A percentile compares a stretch with the other conserved stretches of the same genome.
These are phyloP conservation scores for Pemphredon lugubris DNA, from an alignment of 2,888 invertebrate species.

Conservation along the genomic window DNA sequence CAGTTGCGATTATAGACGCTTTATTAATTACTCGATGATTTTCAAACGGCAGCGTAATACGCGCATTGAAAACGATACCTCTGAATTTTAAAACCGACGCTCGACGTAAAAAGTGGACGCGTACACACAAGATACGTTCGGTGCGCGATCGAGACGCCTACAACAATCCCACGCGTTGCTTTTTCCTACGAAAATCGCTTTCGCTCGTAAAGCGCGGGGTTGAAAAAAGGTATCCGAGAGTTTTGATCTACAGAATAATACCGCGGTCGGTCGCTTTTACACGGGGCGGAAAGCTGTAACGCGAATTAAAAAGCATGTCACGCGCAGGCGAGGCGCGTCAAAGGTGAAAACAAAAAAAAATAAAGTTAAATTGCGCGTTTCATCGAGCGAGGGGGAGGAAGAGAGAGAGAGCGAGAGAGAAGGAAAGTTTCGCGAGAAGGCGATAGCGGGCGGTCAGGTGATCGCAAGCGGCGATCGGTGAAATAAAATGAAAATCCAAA, in stretches of 20 bases:
- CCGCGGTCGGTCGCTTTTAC: neutral
- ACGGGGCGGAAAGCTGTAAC: neutral
- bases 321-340: neutral
- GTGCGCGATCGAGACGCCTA: too few relatives aligned
- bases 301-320: neutral
- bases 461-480: neutral
- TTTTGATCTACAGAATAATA: neutral
- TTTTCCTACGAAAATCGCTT: too few relatives aligned
- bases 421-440: neutral
- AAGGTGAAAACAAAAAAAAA: neutral
- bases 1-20: slow-evolving; percentile 14
- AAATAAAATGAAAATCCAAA: slow-evolving; percentile 24
- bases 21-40: neutral
- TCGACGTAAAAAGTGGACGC: too few relatives aligned
- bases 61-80: too few relatives aligned
- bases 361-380: too few relatives aligned
- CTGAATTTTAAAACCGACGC: too few relatives aligned
- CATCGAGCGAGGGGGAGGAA: too few relatives aligned
- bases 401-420: neutral
- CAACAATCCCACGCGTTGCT: too few relatives aligned
- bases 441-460: too few relatives aligned
- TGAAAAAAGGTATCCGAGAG: neutral
- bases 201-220: too few relatives aligned
- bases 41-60: too few relatives aligned
- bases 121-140: too few relatives aligned